Evolutionary conservation across 2,888 invertebrate genomes (phyloP), one percentile per base, ranked within the genome.

Genomic region (Trissolcus brochymenae): DNA sequence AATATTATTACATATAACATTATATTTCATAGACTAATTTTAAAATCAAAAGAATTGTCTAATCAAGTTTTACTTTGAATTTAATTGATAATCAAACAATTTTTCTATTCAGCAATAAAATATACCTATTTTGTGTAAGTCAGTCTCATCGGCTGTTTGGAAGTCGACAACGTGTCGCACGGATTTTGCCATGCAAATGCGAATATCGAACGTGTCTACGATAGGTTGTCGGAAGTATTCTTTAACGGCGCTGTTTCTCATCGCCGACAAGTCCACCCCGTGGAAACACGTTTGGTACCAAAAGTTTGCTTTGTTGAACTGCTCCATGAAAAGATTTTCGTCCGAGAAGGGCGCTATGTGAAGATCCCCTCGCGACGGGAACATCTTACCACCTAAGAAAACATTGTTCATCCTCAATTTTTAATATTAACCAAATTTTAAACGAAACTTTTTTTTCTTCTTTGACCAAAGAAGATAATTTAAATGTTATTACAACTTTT

Each of bases 251-350:
- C 96, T 96, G 80, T 95, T 94, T 82, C 97, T 93, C 85, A 99
- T 91, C 43, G 95, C 94, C 83, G 97, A 95, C 76, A 99, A 91
- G 90, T 99, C 98, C 13, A 99, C 98, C 57, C 98, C 98, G 90
- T 99, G 98, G 90, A 99, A 99, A 89, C 96, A 96, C 41, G 96
- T 95, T 90, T 98, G 98, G 87, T 97, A 98, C 99, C 99, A 99
- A 90, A 99, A 99, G 89, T 98, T 98, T 0, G 98, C 98, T 90
- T 99, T 99, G 85, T 97, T 97, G 86, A 96, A 97, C 88, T 99
- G 98, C 89, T 99, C 99, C 94, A 98, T 97, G 88, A 96, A 99
- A 46, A 99, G 92, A 29, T 97, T 95, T 89, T 99, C 99, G 88
- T 99, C 99, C 53, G 96, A 96, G 89, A 99, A 99, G 0, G 99